Conservation (phyloP, 2,888 invertebrate species). For the Merodon equestris region DNA sequence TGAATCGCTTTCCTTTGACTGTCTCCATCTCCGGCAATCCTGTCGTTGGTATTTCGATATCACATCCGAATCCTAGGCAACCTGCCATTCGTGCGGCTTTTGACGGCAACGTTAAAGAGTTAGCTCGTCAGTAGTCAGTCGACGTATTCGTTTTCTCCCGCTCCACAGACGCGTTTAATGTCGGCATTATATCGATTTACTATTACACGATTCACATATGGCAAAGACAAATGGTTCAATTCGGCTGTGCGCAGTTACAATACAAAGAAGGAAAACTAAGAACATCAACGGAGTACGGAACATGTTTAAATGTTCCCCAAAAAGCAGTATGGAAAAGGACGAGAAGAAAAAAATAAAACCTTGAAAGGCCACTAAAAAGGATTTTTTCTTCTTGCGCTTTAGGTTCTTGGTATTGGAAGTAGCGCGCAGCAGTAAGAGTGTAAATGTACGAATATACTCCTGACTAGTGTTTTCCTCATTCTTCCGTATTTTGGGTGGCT, state of each 20-base stretch:
- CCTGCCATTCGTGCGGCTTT: constrained; percentile 26
- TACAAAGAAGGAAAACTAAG: constrained; percentile 17
- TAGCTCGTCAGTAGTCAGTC: too few species aligned
- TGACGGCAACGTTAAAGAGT: too few species aligned
- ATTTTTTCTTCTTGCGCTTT: constrained; percentile 29
- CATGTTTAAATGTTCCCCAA: constrained; percentile 7
- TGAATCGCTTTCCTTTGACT: constrained; percentile 49
- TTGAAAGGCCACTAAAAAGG: constrained; percentile 23
- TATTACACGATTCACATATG: constrained; percentile 64
- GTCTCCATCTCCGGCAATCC: constrained; percentile 32
- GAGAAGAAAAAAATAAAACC: too few species aligned
- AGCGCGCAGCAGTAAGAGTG: not conserved
- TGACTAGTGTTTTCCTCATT: constrained; percentile 11
- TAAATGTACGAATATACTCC: constrained; percentile 12
- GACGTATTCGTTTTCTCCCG: too few species aligned
- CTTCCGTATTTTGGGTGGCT: constrained; percentile 13
- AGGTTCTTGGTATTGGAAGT: constrained; percentile 29
- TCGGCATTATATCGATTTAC: constrained; percentile 65
- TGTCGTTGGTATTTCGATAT: constrained; percentile 10
- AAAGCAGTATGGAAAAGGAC: constrained; percentile 4
- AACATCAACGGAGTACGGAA: constrained; percentile 41
- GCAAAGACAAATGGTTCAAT: constrained; percentile 69
- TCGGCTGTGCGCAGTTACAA: constrained; percentile 55
- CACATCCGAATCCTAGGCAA: constrained; percentile 45
- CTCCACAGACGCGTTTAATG: constrained; percentile 33